Base-by-base conservation (phyloP, 2,888 invertebrate species). In the Ichneumoninae sp. region DNA sequence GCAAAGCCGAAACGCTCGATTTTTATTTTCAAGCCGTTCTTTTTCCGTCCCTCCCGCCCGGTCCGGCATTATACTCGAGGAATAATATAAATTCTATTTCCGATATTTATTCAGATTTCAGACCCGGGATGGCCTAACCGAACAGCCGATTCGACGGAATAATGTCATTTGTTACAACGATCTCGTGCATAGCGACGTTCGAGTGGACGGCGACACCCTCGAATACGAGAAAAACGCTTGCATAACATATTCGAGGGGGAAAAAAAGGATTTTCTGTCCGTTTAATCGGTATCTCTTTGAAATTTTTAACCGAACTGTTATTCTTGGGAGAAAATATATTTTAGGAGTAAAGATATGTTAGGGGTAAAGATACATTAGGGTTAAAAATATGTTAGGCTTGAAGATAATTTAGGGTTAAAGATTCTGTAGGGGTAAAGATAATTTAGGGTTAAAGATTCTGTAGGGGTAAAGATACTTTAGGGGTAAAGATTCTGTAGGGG, bases 21-120 rank as follows among this genome's bases (percentile, higher is more conserved):
- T 79, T 79, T 75, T 40, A 74, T 77, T 30, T 44, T 30, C 47
- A 40, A 63, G 65, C 66, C 57, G 36, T 71, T 63, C 60, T 33
- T 10, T 33, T 7, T 50, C 22, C 26, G 26, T 19, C 26, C 10
- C 52, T 33, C 50, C 52, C 40, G 33, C 13, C 8, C 63, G 33
- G n/a, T 40, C 8, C n/a, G 16, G 47, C 57, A 44, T 30, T 69
- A 65, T 33, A 30, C 75, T 16, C 40, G 10, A 30, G 19, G n/a
- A 65, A 74, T 75, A 78, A 76, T 63, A 63, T 63, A 79, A 83
- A 83, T 69, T 83, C 65, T 65, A 63, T 57, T 74, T 75, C 74
- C 71, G 71, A 82, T 82, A 71, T 82, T 82, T 82, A 77, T 82
- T 82, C 66, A 57, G 69, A 78, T 69, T 73, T 69, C 44, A 16